Evolutionary conservation across 2,888 invertebrate species (phyloP).

Genomic region (Zhengitettix transpicula): DNA sequence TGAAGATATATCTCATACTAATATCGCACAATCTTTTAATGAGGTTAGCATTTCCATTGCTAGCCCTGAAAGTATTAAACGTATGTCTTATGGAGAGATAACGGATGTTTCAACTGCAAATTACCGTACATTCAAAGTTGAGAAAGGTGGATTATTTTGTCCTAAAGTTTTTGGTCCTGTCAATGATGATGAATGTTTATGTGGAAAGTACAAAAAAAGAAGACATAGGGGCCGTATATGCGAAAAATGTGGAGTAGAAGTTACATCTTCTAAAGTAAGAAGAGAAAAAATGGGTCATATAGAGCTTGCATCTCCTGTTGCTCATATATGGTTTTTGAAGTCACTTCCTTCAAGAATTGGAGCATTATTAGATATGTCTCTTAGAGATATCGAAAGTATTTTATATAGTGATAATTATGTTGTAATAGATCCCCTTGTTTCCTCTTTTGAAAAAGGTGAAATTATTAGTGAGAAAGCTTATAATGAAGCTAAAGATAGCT

Average conservation of each 20-base stretch:
- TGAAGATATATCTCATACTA: not conserved
- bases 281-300: conserved; percentile 9
- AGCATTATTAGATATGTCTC: not conserved
- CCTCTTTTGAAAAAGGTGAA: not conserved
- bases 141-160: conserved; percentile 8
- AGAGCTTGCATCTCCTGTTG: not conserved
- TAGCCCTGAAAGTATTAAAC: conserved; percentile 2
- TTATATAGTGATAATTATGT: not conserved
- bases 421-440: not conserved
- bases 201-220: conserved; percentile 7
- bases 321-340: not conserved
- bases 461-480: conserved; percentile 1
- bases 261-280: conserved; percentile 3
- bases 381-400: not conserved
- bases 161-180: conserved; percentile 7
- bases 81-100: conserved; percentile 5
- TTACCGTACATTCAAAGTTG: conserved; percentile 7
- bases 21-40: not conserved
- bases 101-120: conserved; percentile 6
- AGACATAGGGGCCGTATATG: conserved; percentile 4
- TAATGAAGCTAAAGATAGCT: not conserved
- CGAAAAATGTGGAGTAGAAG: conserved; percentile 7
- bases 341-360: not conserved
- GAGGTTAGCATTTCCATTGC: not conserved
- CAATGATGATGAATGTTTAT: conserved; percentile 8